A percentile compares a stretch with the other conserved stretches of the same genome.
Conservation (phyloP, 2,888 invertebrate genomes). For the Ochropleura leucogaster region DNA sequence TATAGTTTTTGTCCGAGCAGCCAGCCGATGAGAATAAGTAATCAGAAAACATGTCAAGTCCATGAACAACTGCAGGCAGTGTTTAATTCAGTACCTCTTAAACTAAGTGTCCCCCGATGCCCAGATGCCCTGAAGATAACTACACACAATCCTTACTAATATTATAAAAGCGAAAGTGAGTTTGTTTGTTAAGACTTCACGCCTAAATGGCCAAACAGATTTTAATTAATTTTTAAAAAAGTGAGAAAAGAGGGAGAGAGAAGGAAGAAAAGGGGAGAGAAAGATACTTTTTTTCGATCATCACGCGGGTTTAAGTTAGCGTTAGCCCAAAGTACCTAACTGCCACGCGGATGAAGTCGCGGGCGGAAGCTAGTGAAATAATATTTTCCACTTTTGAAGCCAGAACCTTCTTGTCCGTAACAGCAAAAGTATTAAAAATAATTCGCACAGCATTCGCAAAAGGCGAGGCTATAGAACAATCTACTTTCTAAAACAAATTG, state of each 20-base stretch:
- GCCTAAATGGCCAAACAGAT: too few species aligned
- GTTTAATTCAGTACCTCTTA: not conserved
- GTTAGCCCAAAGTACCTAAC: too few species aligned
- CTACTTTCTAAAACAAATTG: conserved; percentile 89
- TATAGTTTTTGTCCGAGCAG: not conserved
- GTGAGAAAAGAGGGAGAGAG: too few species aligned
- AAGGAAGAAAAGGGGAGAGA: too few species aligned
- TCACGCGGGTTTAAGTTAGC: too few species aligned
- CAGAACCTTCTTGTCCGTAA: conserved; percentile 30
- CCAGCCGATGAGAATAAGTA: not conserved
- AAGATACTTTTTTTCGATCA: too few species aligned
- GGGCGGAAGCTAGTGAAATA: not conserved
- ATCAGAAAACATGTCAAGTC: conserved; percentile 10
- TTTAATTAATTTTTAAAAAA: too few species aligned
- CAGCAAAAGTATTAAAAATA: conserved; percentile 54
- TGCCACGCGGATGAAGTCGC: too few species aligned
- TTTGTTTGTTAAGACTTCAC: too few species aligned
- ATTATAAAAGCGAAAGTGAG: too few species aligned
- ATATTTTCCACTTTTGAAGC: not conserved
- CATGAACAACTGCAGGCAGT: not conserved
- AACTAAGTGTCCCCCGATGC: not conserved
- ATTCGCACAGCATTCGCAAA: conserved; percentile 74
- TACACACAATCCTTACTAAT: not conserved
- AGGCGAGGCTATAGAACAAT: conserved; percentile 77
- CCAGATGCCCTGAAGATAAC: not conserved